Base-by-base conservation (phyloP, 2,113 vertebrate genomes). In the Dolichotis patagonum region DNA sequence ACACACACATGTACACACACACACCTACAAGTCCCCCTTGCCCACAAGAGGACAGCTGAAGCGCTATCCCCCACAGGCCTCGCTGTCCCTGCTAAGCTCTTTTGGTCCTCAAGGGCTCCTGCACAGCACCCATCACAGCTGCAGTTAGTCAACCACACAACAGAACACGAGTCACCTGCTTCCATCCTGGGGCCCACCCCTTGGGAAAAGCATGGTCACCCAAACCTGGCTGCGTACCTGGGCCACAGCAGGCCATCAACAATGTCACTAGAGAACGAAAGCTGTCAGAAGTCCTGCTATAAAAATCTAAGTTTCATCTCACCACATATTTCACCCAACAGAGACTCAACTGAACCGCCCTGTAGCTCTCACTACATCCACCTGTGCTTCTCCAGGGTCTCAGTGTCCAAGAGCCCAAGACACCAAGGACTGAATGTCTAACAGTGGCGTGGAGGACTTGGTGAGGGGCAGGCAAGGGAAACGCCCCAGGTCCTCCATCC, bases 161-260 rank as follows among this genome's bases (percentile, higher is more conserved):
- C 13, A 3, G 1, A 6, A 8, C 60, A 6, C 6, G 9, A 6
- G 30, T 16, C 11, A 5, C 17, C 60, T 0, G 1, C 77, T 20
- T 7, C 62, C 88, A 17, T 43, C 32, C 35, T 5, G 7, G 16
- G 2, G 1, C 43, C 62, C 52, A 4, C 0, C 22, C 38, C 28
- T n/a, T 13, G 19, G 3, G 49, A 77, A 6, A 12, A 56, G 85
- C 87, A 0, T 1, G 0, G 28, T 2, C 81, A 43, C 35, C 38
- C n/a, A 67, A 62, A 14, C 28, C 84, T 12, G 58, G 65, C 81
- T 30, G 80, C 0, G 12, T 19, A 20, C 11, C 73, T 35, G 30
- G 41, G 22, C 35, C 10, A 4, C 0, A 17, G 41, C 41, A 28
- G n/a, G 35, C 83, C 86, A 62, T 38, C 52, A 2, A 0, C 0